Evolutionary conservation across 1,140 invertebrate species (phyloP).

Genomic region (Brachionus rotundiformis): DNA sequence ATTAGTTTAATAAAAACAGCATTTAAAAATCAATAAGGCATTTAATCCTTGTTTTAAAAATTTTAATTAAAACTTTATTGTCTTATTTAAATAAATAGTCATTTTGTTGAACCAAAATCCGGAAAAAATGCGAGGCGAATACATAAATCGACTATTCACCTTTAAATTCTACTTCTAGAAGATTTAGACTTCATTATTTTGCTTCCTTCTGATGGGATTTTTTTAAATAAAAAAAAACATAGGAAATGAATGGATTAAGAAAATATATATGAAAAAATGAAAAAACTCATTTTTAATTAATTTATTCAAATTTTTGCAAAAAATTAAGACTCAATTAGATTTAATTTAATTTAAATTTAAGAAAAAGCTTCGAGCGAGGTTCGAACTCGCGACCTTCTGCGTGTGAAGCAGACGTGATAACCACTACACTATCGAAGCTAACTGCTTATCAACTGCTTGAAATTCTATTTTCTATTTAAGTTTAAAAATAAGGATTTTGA

Average conservation of each 20-base stretch:
- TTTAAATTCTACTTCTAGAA: no score
- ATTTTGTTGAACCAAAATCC: neutral
- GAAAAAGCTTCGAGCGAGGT: conserved; percentile 42
- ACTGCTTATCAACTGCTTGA: neutral
- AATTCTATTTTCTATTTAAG: neutral
- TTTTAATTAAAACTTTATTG: neutral
- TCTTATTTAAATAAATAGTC: neutral
- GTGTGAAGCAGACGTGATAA: conserved; percentile 47
- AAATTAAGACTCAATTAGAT: no score
- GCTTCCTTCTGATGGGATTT: no score
- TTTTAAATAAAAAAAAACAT: no score
- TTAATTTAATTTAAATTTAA: no score
- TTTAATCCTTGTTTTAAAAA: neutral
- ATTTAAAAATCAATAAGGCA: neutral
- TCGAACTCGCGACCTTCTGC: conserved; percentile 46
- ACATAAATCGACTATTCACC: neutral
- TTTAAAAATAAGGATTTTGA: neutral
- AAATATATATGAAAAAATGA: neutral
- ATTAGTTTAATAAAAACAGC: neutral
- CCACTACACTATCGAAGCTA: conserved; percentile 47
- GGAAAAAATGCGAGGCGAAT: neutral
- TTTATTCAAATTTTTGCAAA: neutral
- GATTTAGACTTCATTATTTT: no score
- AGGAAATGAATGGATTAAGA: neutral
- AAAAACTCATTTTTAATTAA: neutral